These are phyloP conservation scores for Percopsis transmontana DNA, from an alignment of 2,113 vertebrate genomes.

Conservation along the genomic window DNA sequence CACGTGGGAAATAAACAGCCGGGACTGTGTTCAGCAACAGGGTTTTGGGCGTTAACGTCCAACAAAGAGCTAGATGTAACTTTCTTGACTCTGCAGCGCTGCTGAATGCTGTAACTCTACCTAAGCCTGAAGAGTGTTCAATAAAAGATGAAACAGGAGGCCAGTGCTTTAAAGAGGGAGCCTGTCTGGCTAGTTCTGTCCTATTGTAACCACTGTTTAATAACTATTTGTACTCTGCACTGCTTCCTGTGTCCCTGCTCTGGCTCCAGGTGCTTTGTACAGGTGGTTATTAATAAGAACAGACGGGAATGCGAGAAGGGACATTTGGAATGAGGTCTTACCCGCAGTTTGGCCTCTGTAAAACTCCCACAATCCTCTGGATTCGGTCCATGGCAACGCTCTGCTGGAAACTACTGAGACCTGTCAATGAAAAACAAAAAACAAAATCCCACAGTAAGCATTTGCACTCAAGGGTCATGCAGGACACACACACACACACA, in stretches of 20 bases:
- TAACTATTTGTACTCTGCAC: background rate
- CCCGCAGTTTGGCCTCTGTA: conserved; percentile 90
- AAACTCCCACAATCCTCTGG: conserved; percentile 90
- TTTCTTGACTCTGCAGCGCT: conserved; percentile 8
- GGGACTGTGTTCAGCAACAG: background rate
- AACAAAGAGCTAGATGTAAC: background rate
- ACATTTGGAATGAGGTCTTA: conserved; percentile 62
- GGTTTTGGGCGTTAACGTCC: background rate
- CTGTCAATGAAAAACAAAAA: conserved; percentile 73
- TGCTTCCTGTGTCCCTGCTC: background rate
- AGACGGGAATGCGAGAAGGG: background rate
- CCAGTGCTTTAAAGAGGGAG: conserved; percentile 25
- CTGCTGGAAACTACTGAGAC: conserved; percentile 92
- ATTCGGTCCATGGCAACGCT: conserved; percentile 94
- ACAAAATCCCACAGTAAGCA: conserved; percentile 46
- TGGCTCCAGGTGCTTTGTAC: background rate
- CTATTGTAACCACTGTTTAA: conserved; percentile 5
- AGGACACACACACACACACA: background rate
- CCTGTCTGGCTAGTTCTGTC: background rate
- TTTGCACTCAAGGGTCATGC: background rate
- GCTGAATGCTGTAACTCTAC: conserved; percentile 36
- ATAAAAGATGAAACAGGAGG: conserved; percentile 40
- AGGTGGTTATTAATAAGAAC: too few species aligned
- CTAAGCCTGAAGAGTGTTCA: conserved; percentile 22
- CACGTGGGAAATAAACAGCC: background rate